Evolutionary conservation across 1,140 invertebrate genomes (phyloP), one percentile per base, ranked within the genome.

Genomic region (Drosophila lacertosa): DNA sequence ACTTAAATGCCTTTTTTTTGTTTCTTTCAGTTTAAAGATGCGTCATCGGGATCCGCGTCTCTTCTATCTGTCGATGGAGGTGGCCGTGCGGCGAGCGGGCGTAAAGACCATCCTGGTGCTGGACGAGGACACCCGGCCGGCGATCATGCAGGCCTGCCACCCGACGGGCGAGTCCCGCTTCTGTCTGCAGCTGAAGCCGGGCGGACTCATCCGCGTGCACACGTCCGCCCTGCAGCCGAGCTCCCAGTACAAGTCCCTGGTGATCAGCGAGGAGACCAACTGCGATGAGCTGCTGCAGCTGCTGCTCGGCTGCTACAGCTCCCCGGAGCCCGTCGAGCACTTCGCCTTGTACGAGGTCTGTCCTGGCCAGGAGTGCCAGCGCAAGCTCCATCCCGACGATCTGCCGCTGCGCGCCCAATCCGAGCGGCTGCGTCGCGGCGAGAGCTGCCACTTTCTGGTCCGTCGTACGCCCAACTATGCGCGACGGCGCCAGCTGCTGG

Each of bases 41-140:
- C 94, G 96, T 74, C 97, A 98, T 90, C 93, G 97, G 20, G 97
- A 98, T 92, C 96, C 97, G 0, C 95, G 97, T 77, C 93, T 98
- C n/a, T 98, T 97, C 92, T 98, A 97, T 91, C 93, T 98, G 11
- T 97, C 96, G 66, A 98, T 98, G 97, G 97, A 98, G 92, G 96
- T 98, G 24, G 95, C 96, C 1, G 95, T 98, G 13, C 92, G 95
- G 18, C 93, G 95, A 55, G 95, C 95, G 1, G 97, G 97, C 0
- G 94, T 97, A 1, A 92, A 96, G 62, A 97, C 96, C 1, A 93
- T 97, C 40, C 92, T 98, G 35, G 95, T 96, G 24, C 92, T 98
- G 59, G 97, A 98, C 89, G 97, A 98, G 70, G 96, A 97, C 79
- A 95, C 97, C 0, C 93, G 96, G 53, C 97, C 97, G 0, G 97